A percentile compares a stretch with the other conserved stretches of the same genome.
phyloP scores from a whole-genome alignment of 2,888 invertebrate species.

The Drosophila emarginata region DNA sequence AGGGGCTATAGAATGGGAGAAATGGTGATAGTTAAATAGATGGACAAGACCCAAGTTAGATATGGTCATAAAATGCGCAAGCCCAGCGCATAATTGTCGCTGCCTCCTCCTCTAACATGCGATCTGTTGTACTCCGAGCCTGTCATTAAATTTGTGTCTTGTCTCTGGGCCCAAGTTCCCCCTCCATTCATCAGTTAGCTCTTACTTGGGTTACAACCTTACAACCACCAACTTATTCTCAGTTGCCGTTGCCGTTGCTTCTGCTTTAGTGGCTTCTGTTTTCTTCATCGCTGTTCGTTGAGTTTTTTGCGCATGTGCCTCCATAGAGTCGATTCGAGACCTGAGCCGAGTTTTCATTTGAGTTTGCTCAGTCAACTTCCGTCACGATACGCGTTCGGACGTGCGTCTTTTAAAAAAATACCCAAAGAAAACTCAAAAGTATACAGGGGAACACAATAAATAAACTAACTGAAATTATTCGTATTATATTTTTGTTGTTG shows the following conservation, averaged over 20 bases:
- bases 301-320: constrained; percentile 61
- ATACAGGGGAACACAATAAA: not conserved
- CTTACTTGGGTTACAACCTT: constrained; percentile 10
- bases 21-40: constrained; percentile 13
- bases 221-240: constrained; percentile 14
- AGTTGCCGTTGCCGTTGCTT: constrained; percentile 16
- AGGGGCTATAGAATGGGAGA: constrained; percentile 16
- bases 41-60: constrained; percentile 23
- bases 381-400: constrained; percentile 80
- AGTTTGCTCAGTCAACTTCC: constrained; percentile 80
- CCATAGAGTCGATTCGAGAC: constrained; percentile 34
- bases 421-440: not conserved
- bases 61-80: constrained; percentile 49
- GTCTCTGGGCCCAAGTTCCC: not conserved
- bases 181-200: not conserved
- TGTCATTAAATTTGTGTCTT: constrained; percentile 23
- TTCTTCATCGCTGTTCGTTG: constrained; percentile 37
- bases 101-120: constrained; percentile 11
- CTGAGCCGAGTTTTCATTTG: constrained; percentile 40
- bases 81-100: constrained; percentile 42
- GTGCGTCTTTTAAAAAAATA: constrained; percentile 51
- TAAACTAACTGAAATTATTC: constrained; percentile 27
- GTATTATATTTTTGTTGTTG: constrained; percentile 37
- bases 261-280: constrained; percentile 22
- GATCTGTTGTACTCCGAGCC: constrained; percentile 21